These are phyloP conservation scores for Heterotilapia buettikoferi DNA, from an alignment of 2,113 vertebrate genomes.

Conservation along the genomic window DNA sequence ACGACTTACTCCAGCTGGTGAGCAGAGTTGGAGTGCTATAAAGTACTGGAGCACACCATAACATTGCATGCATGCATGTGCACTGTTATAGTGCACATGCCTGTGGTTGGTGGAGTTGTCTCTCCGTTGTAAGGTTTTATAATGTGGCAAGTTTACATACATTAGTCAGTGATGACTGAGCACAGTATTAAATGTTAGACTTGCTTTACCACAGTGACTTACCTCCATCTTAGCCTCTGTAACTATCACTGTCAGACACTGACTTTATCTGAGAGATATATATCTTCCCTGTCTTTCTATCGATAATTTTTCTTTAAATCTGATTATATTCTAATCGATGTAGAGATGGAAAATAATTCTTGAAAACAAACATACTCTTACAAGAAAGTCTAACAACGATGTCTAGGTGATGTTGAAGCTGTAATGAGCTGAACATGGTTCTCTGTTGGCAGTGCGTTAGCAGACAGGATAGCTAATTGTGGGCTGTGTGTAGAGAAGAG, in stretches of 20 bases:
- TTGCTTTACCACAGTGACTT: background rate
- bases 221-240: background rate
- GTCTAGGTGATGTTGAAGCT: background rate
- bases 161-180: background rate
- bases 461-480: background rate
- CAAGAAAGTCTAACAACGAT: background rate
- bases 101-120: background rate
- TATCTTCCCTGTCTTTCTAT: background rate
- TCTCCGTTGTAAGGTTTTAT: background rate
- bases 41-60: background rate
- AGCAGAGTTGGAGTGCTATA: rapidly evolving
- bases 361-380: background rate
- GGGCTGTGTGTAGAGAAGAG: background rate
- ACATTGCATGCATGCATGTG: background rate
- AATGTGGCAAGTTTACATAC: background rate
- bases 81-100: background rate
- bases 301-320: rapidly evolving
- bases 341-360: background rate
- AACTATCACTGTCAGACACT: background rate
- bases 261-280: background rate
- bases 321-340: background rate
- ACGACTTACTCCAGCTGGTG: background rate
- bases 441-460: background rate
- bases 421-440: background rate
- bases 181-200: background rate